Evolutionary conservation across 1,140 invertebrate species (phyloP).

Genomic region (Lasioglossum baleicum): DNA sequence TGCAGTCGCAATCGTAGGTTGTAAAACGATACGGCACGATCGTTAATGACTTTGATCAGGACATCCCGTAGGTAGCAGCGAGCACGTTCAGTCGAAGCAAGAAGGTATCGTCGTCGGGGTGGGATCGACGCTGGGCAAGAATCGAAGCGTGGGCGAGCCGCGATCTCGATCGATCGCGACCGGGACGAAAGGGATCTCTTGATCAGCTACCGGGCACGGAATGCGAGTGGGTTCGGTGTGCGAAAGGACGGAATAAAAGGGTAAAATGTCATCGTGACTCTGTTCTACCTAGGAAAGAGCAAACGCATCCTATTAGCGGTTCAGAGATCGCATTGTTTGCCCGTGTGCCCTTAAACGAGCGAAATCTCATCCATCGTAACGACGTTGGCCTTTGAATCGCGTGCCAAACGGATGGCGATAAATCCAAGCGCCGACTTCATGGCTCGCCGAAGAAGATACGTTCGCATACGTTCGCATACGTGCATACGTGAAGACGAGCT

Average conservation of each 20-base stretch:
- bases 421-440: conserved; percentile 36
- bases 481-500: neutral
- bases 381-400: conserved; percentile 72
- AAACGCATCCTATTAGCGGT: conserved; percentile 75
- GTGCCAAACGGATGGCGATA: conserved; percentile 48
- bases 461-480: conserved; percentile 41
- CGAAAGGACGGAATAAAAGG: conserved; percentile 57
- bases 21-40: no score
- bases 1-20: no score
- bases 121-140: neutral
- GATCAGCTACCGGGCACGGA: conserved; percentile 63
- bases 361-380: conserved; percentile 67
- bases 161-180: conserved; percentile 11
- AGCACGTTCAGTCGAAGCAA: no score
- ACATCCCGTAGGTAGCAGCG: no score
- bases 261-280: conserved; percentile 67
- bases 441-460: conserved; percentile 56
- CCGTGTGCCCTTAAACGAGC: conserved; percentile 61
- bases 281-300: conserved; percentile 61
- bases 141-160: neutral
- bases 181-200: conserved; percentile 17
- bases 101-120: neutral
- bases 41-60: no score
- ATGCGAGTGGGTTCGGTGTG: conserved; percentile 74
- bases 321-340: conserved; percentile 70